Percentiles rank a stretch among this genome's conserved stretches.
Conservation (phyloP, 2,113 vertebrate species). For the Ailurus styani region DNA sequence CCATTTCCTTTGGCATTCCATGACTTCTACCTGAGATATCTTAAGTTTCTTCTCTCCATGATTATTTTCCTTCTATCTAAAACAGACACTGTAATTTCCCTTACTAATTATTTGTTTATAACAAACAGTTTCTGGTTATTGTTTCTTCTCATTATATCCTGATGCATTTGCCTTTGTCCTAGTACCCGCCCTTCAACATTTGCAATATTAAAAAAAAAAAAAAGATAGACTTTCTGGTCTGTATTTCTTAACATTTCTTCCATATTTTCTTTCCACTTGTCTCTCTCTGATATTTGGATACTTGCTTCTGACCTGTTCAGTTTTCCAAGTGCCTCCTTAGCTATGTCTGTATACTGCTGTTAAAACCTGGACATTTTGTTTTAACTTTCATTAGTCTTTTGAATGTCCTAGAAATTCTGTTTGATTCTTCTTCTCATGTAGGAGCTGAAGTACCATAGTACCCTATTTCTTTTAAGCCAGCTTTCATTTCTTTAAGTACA, state of each 20-base stretch:
- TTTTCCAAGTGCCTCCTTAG: not conserved
- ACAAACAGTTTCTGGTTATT: not conserved
- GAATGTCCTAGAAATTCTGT: not conserved
- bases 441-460: not conserved
- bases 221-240: not conserved
- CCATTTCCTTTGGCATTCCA: not conserved
- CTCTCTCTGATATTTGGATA: not conserved
- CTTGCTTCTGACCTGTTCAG: not conserved
- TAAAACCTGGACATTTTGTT: not conserved
- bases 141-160: not conserved
- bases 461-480: not conserved
- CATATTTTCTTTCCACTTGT: not conserved
- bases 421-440: not conserved
- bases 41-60: not conserved
- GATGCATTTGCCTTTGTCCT: not conserved
- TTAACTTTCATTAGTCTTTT: not conserved
- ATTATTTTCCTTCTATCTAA: not conserved
- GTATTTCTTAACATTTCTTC: not conserved
- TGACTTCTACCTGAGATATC: not conserved
- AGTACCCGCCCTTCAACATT: not conserved
- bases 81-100: not conserved
- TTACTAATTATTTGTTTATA: not conserved
- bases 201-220: not conserved
- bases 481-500: not conserved
- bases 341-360: not conserved